Conservation (phyloP, 1,140 invertebrate species). For the Grapholita molesta region DNA sequence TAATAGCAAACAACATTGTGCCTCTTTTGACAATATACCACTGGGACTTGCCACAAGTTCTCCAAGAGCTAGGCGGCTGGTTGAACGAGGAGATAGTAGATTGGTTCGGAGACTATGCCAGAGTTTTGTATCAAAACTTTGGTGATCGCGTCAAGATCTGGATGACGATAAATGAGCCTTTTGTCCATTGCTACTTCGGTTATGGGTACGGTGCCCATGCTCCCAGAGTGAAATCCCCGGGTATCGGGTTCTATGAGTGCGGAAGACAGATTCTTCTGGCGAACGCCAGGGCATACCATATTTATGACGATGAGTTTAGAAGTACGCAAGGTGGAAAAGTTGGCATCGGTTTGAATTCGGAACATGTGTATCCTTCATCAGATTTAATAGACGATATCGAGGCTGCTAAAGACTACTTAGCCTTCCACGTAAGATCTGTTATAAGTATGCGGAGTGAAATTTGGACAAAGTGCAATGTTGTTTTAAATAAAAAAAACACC, state of each 20-base stretch:
- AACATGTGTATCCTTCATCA: conserved; percentile 27
- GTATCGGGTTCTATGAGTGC: conserved; percentile 73
- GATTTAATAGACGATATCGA: conserved; percentile 40
- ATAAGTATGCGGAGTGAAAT: no score
- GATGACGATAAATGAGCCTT: conserved; percentile 75
- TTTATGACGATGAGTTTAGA: conserved; percentile 81
- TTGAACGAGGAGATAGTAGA: conserved; percentile 61
- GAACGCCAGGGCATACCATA: conserved; percentile 79
- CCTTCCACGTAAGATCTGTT: conserved; percentile 54
- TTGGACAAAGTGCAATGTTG: no score
- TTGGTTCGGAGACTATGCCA: conserved; percentile 72
- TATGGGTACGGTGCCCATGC: conserved; percentile 61
- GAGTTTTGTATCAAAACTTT: conserved; percentile 58
- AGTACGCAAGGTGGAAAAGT: conserved; percentile 72
- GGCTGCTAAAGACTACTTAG: conserved; percentile 38
- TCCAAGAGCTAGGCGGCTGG: conserved; percentile 66
- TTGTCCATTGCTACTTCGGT: conserved; percentile 46
- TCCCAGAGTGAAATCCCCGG: conserved; percentile 52
- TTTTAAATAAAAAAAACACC: no score
- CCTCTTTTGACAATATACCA: conserved; percentile 76
- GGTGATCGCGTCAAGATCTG: conserved; percentile 73
- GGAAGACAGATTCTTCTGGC: conserved; percentile 74
- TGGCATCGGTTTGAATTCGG: conserved; percentile 33
- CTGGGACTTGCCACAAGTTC: conserved; percentile 62
- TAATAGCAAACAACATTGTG: conserved; percentile 75